Evolutionary conservation across 2,888 invertebrate species (phyloP).

Genomic region (Beris chalybata): DNA sequence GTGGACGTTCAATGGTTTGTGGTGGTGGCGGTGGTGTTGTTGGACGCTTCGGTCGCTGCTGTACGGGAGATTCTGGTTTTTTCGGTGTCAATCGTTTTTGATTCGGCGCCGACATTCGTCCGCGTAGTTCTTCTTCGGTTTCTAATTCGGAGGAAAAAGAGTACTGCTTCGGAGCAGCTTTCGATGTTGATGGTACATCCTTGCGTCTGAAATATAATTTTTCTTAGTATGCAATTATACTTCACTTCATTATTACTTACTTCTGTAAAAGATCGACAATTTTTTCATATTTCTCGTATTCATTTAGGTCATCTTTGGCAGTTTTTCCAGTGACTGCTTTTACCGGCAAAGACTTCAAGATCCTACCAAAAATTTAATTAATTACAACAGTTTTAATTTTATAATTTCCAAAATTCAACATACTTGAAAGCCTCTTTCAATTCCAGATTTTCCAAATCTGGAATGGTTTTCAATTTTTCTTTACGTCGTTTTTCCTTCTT

Average conservation of each 20-base stretch:
- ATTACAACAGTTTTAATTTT: conserved; percentile 39
- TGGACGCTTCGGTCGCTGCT: conserved; percentile 35
- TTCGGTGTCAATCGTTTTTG: not conserved
- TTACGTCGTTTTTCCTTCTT: conserved; percentile 65
- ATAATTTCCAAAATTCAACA: conserved; percentile 40
- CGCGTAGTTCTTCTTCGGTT: too few relatives aligned
- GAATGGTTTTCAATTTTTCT: conserved; percentile 62
- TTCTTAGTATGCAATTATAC: too few relatives aligned
- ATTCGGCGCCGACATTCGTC: conserved; percentile 47
- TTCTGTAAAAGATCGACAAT: conserved; percentile 49
- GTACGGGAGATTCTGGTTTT: conserved; percentile 24
- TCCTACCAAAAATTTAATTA: conserved; percentile 52
- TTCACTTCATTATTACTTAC: conserved; percentile 8
- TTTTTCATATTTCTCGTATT: conserved; percentile 48
- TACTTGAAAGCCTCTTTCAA: conserved; percentile 70
- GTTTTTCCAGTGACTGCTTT: conserved; percentile 57
- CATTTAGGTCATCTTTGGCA: conserved; percentile 46
- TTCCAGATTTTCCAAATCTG: conserved; percentile 67
- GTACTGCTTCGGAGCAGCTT: too few relatives aligned
- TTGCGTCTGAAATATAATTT: too few relatives aligned
- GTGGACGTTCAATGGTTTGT: conserved; percentile 38
- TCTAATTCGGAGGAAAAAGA: too few relatives aligned
- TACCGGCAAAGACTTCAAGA: conserved; percentile 71
- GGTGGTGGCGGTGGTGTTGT: conserved; percentile 35
- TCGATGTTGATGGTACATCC: too few relatives aligned